These are phyloP conservation scores for Isaurus tuberculatus DNA, from an alignment of 92 coral and sea anemone genomes.

Conservation along the genomic window DNA sequence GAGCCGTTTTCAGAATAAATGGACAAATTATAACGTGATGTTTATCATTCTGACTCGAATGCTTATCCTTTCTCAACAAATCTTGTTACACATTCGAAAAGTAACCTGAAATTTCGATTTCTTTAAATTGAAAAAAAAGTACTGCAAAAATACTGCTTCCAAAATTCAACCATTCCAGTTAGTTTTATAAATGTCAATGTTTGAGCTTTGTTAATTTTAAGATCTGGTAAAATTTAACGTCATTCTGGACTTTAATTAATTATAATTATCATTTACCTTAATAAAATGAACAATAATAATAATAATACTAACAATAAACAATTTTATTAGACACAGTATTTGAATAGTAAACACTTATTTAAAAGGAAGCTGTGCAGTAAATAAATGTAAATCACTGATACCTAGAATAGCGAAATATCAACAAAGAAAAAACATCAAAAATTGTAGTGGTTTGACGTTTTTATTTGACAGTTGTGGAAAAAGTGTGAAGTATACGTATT, in stretches of 20 bases:
- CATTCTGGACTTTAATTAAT: not conserved
- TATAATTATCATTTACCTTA: not conserved
- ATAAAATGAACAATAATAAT: not conserved
- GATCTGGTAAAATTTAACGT: not conserved
- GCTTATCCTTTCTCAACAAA: not conserved
- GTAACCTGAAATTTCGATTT: not conserved
- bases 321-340: not conserved
- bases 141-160: not conserved
- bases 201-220: not conserved
- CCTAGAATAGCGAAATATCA: not conserved
- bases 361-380: not conserved
- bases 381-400: slow-evolving; percentile 3
- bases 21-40: not conserved
- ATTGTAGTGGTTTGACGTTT: not conserved
- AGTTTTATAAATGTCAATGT: not conserved
- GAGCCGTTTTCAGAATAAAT: not conserved
- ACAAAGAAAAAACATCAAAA: not conserved
- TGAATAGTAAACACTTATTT: not conserved
- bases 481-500: not conserved
- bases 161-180: slow-evolving; percentile 15
- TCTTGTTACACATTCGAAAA: not conserved
- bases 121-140: not conserved
- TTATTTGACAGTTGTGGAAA: not conserved
- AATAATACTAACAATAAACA: not conserved
- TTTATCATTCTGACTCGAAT: slow-evolving; percentile 16